Evolutionary conservation across 2,113 vertebrate genomes (phyloP), one percentile per base, ranked within the genome.

Genomic region (Planiliza haematocheilus): DNA sequence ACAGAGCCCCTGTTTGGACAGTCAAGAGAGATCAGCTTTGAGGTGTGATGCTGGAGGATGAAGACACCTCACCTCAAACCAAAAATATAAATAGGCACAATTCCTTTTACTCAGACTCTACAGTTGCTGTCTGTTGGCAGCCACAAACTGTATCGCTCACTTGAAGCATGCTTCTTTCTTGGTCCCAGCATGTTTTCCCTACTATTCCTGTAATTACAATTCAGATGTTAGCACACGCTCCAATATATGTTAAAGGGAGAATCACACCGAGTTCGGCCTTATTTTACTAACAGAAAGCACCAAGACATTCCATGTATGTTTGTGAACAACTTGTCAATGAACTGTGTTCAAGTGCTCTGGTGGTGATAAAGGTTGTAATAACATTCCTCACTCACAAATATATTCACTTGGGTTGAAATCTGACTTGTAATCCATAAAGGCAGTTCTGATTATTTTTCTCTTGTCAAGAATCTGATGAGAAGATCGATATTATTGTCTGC

Each of bases 1-100:
- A 69, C 91, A 1, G 94, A 95, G 75, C 92, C 93, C 0, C 86
- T 95, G 56, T 94, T 94, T 34, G 89, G 91, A 72, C 91, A 79
- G 12, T 95, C 93, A 5, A 89, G 94, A 38, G 94, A 95, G 79
- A 94, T 95, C 68, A 95, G 94, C 86, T 95, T 95, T 38, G 94
- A 95, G 81, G 93, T 95, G 83, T 95, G 89, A 94, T 1, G 17
- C 18, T 21, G 59, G 86, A 83, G 2, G 17, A 18, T 16, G 61
- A 3, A 7, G 38, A 50, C 14, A 0, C 10, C 30, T 2, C 9
- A 5, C 36, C n/a, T 50, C 24, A 20, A 12, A 62, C 6, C 42
- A 48, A 16, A 20, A 43, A n/a, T 11, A 63, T 45, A 17, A 37
- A 46, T 0, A 30, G 43, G 51, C 51, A 24, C 12, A 13, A 43